phyloP scores from a whole-genome alignment of 2,888 invertebrate genomes.

The Epinotia nisella region DNA sequence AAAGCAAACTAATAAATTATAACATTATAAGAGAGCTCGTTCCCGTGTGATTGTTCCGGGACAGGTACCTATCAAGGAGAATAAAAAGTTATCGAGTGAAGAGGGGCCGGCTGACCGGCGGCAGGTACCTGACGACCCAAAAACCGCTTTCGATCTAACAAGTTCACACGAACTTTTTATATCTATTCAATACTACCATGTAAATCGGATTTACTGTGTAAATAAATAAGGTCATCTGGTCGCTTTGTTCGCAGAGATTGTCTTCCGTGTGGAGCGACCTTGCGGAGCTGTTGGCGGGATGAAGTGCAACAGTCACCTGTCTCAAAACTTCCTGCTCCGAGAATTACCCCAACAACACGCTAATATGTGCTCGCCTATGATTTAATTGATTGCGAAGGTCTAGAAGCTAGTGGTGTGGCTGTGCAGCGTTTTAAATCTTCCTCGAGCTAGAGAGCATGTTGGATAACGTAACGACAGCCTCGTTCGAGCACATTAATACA shows the following conservation, averaged over 20 bases:
- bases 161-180: conserved; percentile 67
- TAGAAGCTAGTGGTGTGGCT: conserved; percentile 45
- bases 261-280: conserved; percentile 79
- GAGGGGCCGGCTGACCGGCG: conserved; percentile 65
- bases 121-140: conserved; percentile 73
- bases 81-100: conserved; percentile 66
- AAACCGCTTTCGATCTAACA: conserved; percentile 60
- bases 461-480: conserved; percentile 38
- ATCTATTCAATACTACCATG: conserved; percentile 45
- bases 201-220: conserved; percentile 61
- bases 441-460: conserved; percentile 62
- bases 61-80: conserved; percentile 68
- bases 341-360: conserved; percentile 16
- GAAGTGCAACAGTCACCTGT: conserved; percentile 51
- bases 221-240: conserved; percentile 73
- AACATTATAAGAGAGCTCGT: conserved; percentile 53
- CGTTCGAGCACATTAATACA: not conserved
- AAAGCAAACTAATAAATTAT: conserved; percentile 43
- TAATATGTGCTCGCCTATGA: conserved; percentile 3
- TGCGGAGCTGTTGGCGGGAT: conserved; percentile 59
- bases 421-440: conserved; percentile 49
- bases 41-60: conserved; percentile 76
- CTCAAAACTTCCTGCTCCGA: conserved; percentile 37
- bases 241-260: conserved; percentile 76
- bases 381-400: conserved; percentile 12